Evolutionary conservation across 2,888 invertebrate species (phyloP).

Genomic region (Barypeithes pellucidus): DNA sequence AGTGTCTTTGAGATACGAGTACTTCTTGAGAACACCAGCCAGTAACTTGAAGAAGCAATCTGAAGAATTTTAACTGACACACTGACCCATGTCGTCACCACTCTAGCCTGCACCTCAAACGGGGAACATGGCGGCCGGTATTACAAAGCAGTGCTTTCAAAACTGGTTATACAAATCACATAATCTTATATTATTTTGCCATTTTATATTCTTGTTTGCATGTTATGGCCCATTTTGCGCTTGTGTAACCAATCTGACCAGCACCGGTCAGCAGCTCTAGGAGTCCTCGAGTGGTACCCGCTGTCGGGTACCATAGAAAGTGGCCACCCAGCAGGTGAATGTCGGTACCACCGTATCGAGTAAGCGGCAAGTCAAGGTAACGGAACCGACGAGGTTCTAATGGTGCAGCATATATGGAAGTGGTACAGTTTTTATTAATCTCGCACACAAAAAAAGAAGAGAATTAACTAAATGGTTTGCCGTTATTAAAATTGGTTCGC

Average conservation of each 20-base stretch:
- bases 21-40: too few species aligned
- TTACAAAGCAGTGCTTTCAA: not conserved
- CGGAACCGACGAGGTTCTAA: not conserved
- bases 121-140: too few species aligned
- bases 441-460: too few species aligned
- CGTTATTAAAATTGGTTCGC: too few species aligned
- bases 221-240: slow-evolving; percentile 25
- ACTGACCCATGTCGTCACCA: too few species aligned
- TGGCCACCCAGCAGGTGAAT: slow-evolving; percentile 38
- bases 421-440: too few species aligned
- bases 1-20: too few species aligned
- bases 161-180: slow-evolving; percentile 14
- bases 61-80: too few species aligned
- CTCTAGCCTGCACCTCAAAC: too few species aligned
- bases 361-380: slow-evolving; percentile 32
- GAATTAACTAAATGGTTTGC: too few species aligned
- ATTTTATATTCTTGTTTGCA: not conserved
- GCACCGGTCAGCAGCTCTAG: not conserved
- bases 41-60: too few species aligned
- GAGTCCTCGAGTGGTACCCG: slow-evolving; percentile 33
- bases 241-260: slow-evolving; percentile 36
- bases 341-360: slow-evolving; percentile 26
- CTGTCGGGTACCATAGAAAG: slow-evolving; percentile 39
- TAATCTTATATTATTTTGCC: not conserved
- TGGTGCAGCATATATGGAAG: not conserved